phyloP scores from a whole-genome alignment of 2,888 invertebrate species.

The Cordylochernes scorpioides region DNA sequence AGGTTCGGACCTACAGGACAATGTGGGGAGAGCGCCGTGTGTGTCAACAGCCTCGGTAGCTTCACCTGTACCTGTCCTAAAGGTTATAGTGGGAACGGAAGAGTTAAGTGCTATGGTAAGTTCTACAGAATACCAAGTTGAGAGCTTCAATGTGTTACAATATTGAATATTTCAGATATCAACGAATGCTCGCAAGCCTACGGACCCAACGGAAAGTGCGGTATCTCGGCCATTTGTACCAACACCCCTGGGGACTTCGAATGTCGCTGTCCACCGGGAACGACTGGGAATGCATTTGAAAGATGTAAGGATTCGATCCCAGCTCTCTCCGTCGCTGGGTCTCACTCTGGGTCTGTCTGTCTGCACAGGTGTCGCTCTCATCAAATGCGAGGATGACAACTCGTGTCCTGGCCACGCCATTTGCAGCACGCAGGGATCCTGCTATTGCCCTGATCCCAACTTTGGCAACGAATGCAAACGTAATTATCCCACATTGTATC shows the following conservation, averaged over 20 bases:
- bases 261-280: conserved; percentile 51
- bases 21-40: conserved; percentile 55
- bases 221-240: conserved; percentile 43
- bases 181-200: conserved; percentile 15
- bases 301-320: conserved; percentile 1
- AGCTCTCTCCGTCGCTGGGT: neutral
- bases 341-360: neutral
- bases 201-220: conserved; percentile 29
- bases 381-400: conserved; percentile 41
- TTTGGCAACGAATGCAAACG: conserved; percentile 70
- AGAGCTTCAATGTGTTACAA: neutral
- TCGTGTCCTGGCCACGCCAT: conserved; percentile 72
- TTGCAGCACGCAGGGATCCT: conserved; percentile 45
- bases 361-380: conserved; percentile 32
- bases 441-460: conserved; percentile 68
- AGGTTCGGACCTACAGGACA: conserved; percentile 27
- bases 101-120: conserved; percentile 42
- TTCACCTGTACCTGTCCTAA: conserved; percentile 53
- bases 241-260: conserved; percentile 52
- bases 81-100: conserved; percentile 45
- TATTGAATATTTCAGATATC: conserved; percentile 9
- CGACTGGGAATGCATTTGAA: conserved; percentile 20
- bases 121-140: neutral
- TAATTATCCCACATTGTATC: too few relatives aligned
- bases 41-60: conserved; percentile 46